A percentile compares a stretch with the other conserved stretches of the same genome.
Conservation (phyloP, 2,113 vertebrate genomes). For the Phaetusa simplex region DNA sequence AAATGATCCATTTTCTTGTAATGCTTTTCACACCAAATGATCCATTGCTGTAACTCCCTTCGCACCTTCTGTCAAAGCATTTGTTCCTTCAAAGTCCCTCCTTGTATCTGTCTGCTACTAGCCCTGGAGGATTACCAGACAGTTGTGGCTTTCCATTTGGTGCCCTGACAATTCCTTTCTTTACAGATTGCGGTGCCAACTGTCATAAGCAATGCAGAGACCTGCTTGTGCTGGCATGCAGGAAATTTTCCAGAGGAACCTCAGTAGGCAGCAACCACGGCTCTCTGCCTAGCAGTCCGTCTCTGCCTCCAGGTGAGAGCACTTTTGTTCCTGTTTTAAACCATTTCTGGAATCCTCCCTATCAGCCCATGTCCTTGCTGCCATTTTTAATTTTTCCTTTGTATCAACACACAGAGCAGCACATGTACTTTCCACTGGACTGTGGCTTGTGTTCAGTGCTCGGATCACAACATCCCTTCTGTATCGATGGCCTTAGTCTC, state of each 20-base stretch:
- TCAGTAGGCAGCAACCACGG: conserved; percentile 85
- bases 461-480: not conserved
- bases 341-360: not conserved
- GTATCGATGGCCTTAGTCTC: not conserved
- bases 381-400: not conserved
- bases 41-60: not conserved
- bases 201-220: conserved; percentile 98
- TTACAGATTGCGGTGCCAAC: conserved; percentile 93
- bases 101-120: not conserved
- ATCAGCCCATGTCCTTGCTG: not conserved
- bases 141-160: not conserved
- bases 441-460: not conserved
- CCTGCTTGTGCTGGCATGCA: conserved; percentile 91
- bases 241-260: conserved; percentile 84
- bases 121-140: not conserved
- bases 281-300: conserved; percentile 91
- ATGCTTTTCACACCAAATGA: not conserved
- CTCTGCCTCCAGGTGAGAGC: conserved; percentile 82
- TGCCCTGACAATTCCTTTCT: not conserved
- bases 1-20: not conserved
- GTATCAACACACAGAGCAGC: not conserved
- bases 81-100: not conserved
- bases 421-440: not conserved
- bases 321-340: not conserved
- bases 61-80: not conserved